These are phyloP conservation scores for Meiosimyza decipiens DNA, from an alignment of 2,888 invertebrate genomes.

Conservation along the genomic window DNA sequence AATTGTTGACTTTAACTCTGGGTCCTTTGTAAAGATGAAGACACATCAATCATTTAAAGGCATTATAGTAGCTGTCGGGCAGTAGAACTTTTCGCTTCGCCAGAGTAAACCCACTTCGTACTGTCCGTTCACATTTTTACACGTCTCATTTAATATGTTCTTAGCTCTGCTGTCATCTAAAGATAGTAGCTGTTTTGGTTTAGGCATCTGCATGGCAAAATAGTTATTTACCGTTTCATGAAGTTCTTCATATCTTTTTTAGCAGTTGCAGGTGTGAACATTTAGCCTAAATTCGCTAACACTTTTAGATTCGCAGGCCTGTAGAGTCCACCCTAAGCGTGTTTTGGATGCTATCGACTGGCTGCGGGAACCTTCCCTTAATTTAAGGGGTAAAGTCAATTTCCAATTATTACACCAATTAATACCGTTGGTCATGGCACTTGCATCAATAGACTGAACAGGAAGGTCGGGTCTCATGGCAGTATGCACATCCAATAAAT, in stretches of 20 bases:
- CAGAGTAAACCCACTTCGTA: conserved; percentile 47
- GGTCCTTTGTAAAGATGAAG: neutral
- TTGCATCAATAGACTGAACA: conserved; percentile 12
- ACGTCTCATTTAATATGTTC: conserved; percentile 38
- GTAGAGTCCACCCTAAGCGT: conserved; percentile 35
- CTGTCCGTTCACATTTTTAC: conserved; percentile 26
- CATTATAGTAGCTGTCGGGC: conserved; percentile 39
- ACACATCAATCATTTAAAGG: neutral
- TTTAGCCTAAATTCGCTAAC: neutral
- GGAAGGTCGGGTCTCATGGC: conserved; percentile 14
- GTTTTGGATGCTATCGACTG: conserved; percentile 37
- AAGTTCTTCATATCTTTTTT: conserved; percentile 25
- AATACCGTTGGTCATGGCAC: conserved; percentile 3
- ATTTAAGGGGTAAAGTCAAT: conserved; percentile 33
- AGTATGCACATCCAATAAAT: conserved; percentile 15
- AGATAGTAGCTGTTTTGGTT: conserved; percentile 24
- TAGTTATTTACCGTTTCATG: conserved; percentile 31
- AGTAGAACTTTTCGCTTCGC: conserved; percentile 41
- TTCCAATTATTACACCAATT: conserved; percentile 34
- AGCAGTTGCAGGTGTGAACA: conserved; percentile 33
- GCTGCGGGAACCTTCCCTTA: conserved; percentile 27
- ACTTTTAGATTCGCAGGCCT: conserved; percentile 1
- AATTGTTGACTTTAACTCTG: neutral
- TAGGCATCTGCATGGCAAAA: conserved; percentile 22
- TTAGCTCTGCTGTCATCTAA: conserved; percentile 33